These are phyloP conservation scores for Lagenorhynchus albirostris DNA, from an alignment of 2,113 vertebrate genomes.

Conservation along the genomic window DNA sequence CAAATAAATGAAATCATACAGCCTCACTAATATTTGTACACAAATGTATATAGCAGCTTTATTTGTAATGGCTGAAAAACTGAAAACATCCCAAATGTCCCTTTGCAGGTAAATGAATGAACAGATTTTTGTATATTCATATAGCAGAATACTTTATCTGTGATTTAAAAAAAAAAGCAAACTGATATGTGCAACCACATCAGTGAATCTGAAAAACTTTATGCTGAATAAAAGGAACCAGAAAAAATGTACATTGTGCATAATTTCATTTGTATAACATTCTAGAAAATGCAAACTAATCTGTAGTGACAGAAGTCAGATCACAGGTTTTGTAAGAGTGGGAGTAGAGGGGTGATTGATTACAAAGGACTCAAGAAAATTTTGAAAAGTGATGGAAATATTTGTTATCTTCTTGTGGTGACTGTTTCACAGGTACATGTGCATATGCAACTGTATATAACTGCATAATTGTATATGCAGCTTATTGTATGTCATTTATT, in stretches of 20 bases:
- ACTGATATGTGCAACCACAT: neutral
- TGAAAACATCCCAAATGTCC: neutral
- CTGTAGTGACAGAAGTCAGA: neutral
- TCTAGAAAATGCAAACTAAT: neutral
- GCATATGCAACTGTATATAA: neutral
- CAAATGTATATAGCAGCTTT: neutral
- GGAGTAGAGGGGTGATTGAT: neutral
- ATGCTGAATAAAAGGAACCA: neutral
- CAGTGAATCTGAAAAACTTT: neutral
- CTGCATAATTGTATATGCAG: neutral
- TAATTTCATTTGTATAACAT: neutral
- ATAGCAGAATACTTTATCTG: neutral
- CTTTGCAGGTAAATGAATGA: neutral
- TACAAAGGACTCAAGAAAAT: neutral
- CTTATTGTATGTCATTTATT: neutral
- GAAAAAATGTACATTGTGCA: neutral
- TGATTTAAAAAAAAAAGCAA: neutral
- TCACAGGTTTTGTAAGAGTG: neutral
- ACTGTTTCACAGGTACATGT: neutral
- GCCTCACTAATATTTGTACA: neutral
- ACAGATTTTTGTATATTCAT: neutral
- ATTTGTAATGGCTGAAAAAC: neutral
- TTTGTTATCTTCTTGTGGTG: neutral
- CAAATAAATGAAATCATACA: neutral
- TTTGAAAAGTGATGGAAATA: neutral